Conservation (phyloP, 1,140 invertebrate species). For the Frieseomelitta varia region DNA sequence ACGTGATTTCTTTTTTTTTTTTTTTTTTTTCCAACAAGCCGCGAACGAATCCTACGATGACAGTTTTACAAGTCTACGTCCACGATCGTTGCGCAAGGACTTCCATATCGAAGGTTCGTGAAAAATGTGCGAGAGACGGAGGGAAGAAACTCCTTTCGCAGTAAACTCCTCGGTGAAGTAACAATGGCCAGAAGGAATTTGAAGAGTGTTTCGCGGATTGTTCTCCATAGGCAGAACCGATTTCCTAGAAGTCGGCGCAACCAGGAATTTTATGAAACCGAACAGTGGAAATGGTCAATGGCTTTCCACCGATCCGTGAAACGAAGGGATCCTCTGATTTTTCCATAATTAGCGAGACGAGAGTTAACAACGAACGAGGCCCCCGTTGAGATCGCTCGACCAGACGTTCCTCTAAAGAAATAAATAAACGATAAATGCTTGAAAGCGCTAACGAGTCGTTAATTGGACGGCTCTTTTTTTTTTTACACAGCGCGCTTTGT, state of each 20-base stretch:
- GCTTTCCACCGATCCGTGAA: conserved; percentile 63
- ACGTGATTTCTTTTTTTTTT: too few species aligned
- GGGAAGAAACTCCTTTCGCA: background rate
- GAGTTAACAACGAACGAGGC: conserved; percentile 68
- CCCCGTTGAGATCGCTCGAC: conserved; percentile 65
- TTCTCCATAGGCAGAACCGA: background rate
- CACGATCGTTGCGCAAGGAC: too few species aligned
- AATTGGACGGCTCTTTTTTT: conserved; percentile 69
- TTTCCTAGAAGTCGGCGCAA: conserved; percentile 12
- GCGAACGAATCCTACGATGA: too few species aligned
- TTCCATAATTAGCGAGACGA: conserved; percentile 74
- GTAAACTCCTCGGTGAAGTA: background rate
- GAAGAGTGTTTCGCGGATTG: background rate
- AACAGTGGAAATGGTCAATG: conserved; percentile 59
- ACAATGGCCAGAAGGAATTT: background rate
- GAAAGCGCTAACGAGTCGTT: conserved; percentile 70
- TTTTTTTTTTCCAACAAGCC: too few species aligned
- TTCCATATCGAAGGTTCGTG: background rate
- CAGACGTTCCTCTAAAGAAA: conserved; percentile 72
- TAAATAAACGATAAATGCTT: conserved; percentile 75
- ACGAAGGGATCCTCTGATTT: conserved; percentile 68
- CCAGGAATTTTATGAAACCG: conserved; percentile 56
- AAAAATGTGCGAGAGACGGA: background rate
- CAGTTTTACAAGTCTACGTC: too few species aligned
- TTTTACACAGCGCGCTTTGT: conserved; percentile 12